Evolutionary conservation across 2,888 invertebrate species (phyloP).

Genomic region (Drosophila kanekoi): DNA sequence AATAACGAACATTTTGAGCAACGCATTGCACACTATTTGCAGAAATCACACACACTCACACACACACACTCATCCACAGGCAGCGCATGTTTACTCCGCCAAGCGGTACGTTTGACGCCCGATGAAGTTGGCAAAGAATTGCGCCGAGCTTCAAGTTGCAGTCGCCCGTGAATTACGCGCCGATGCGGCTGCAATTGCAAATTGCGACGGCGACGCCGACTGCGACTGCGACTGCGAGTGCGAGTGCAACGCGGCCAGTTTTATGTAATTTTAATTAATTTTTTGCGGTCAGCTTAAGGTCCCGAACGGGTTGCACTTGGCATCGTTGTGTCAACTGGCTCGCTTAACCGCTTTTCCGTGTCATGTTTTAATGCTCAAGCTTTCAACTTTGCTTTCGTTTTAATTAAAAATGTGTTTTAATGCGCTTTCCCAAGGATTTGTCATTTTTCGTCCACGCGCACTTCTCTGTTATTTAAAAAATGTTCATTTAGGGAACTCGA

Average conservation of each 20-base stretch:
- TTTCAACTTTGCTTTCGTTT: constrained; percentile 75
- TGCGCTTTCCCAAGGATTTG: constrained; percentile 65
- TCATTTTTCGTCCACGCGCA: constrained; percentile 15
- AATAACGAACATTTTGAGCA: constrained; percentile 68
- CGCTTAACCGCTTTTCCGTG: constrained; percentile 38
- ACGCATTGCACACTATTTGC: constrained; percentile 68
- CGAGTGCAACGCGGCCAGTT: constrained; percentile 20
- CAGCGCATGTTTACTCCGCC: constrained; percentile 39
- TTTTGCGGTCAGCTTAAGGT: constrained; percentile 77
- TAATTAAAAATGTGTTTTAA: constrained; percentile 78
- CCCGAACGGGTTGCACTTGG: constrained; percentile 33
- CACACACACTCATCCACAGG: constrained; percentile 7
- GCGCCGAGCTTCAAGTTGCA: constrained; percentile 20
- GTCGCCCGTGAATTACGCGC: constrained; percentile 56
- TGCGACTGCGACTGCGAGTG: neutral
- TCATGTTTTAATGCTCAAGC: constrained; percentile 58
- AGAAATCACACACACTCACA: constrained; percentile 42
- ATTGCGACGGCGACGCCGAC: constrained; percentile 6
- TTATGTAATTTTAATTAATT: constrained; percentile 78
- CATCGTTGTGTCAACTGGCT: constrained; percentile 23
- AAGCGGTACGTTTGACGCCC: constrained; percentile 40
- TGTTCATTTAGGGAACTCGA: constrained; percentile 29
- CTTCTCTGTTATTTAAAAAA: constrained; percentile 13
- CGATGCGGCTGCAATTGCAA: constrained; percentile 27
- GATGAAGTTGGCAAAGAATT: constrained; percentile 51